Percentiles rank a stretch among this genome's conserved stretches.
These are phyloP conservation scores for Muscicapa comitata DNA, from an alignment of 2,797 vertebrate species.

Conservation along the genomic window DNA sequence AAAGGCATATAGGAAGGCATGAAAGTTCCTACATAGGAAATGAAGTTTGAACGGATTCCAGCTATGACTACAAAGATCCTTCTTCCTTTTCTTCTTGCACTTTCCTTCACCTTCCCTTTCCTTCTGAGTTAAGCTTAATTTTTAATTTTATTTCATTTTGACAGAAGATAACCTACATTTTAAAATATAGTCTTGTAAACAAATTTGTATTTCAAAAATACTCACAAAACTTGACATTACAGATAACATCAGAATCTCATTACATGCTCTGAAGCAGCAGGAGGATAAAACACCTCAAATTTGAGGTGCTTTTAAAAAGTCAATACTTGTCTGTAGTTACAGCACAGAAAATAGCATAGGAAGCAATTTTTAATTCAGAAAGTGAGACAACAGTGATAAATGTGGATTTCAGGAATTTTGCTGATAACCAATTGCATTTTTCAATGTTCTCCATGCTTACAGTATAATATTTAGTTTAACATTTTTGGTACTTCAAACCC, in stretches of 20 bases:
- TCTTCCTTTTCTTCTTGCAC: neutral
- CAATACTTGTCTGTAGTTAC: neutral
- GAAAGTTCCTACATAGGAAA: neutral
- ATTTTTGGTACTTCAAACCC: neutral
- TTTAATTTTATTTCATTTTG: neutral
- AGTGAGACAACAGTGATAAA: neutral
- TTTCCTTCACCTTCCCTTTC: neutral
- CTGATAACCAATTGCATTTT: neutral
- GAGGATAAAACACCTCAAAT: neutral
- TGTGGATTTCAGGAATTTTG: neutral
- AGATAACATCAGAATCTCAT: neutral
- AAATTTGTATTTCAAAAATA: neutral
- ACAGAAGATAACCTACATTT: neutral
- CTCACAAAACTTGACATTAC: neutral
- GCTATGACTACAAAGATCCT: neutral
- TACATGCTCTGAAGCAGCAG: neutral
- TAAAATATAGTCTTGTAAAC: constrained; percentile 8
- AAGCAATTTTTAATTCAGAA: neutral
- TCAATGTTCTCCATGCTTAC: neutral
- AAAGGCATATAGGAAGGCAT: neutral
- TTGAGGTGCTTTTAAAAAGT: neutral
- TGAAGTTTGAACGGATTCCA: neutral
- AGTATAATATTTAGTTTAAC: neutral
- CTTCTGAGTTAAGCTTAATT: neutral
- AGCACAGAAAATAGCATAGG: neutral